Conservation (phyloP, 2,888 invertebrate genomes). For the Diogma glabrata region DNA sequence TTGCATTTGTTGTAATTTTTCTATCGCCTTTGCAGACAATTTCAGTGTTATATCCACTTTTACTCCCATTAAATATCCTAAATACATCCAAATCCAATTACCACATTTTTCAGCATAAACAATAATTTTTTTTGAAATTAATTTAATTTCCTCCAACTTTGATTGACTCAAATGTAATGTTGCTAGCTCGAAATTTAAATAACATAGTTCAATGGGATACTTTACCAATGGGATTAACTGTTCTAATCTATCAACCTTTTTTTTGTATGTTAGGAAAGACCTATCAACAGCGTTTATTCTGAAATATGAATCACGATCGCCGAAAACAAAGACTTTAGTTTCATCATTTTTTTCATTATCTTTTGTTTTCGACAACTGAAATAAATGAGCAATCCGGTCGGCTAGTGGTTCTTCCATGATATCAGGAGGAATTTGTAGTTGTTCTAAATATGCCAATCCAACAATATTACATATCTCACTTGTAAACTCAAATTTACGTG, state of each 20-base stretch:
- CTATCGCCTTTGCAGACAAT: too few species aligned
- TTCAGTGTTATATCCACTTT: too few species aligned
- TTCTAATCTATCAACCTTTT: constrained; percentile 6
- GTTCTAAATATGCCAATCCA: constrained; percentile 11
- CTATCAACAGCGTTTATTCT: constrained; percentile 5
- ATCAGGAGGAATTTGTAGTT: constrained; percentile 3
- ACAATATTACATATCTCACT: constrained; percentile 12
- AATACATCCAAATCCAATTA: constrained; percentile 10
- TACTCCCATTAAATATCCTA: too few species aligned
- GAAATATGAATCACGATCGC: constrained; percentile 6
- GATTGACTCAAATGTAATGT: constrained; percentile 8
- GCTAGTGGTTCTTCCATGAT: not conserved
- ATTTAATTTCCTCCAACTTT: constrained; percentile 6
- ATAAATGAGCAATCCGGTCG: not conserved
- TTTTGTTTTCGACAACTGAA: not conserved
- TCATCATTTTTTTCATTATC: not conserved
- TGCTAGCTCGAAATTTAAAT: constrained; percentile 10
- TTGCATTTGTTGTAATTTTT: too few species aligned
- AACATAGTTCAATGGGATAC: constrained; percentile 11
- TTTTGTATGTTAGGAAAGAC: constrained; percentile 6
- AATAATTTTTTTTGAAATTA: not conserved
- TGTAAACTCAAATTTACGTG: constrained; percentile 11
- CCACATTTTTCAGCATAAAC: constrained; percentile 2
- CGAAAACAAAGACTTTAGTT: not conserved
- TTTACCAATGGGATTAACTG: not conserved